Evolutionary conservation across 2,113 vertebrate genomes (phyloP).

Genomic region (Xiphophorus hellerii): DNA sequence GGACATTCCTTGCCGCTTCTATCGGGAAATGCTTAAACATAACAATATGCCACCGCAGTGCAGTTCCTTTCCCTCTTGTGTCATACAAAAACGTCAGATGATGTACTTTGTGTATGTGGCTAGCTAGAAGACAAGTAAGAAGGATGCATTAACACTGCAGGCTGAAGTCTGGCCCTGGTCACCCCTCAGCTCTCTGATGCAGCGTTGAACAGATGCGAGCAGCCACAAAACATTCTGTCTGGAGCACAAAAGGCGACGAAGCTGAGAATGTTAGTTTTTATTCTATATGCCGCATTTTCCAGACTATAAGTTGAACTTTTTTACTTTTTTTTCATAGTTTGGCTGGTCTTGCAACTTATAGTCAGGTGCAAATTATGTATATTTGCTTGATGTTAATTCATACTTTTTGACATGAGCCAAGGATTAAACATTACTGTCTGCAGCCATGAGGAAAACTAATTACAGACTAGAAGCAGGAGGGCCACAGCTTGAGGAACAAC

Average conservation of each 20-base stretch:
- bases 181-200: slow-evolving; percentile 17
- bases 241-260: slow-evolving; percentile 26
- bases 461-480: too few species aligned
- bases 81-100: slow-evolving; percentile 32
- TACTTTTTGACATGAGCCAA: too few species aligned
- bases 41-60: background rate
- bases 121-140: slow-evolving; percentile 34
- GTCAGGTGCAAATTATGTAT: too few species aligned
- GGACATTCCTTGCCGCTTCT: background rate
- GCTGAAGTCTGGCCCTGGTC: slow-evolving; percentile 26
- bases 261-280: slow-evolving; percentile 11
- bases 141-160: slow-evolving; percentile 34
- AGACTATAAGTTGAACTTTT: too few species aligned
- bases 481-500: too few species aligned
- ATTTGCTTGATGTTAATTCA: too few species aligned
- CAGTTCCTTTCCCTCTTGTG: slow-evolving; percentile 1
- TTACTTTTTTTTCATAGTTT: too few species aligned
- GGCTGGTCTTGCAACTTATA: too few species aligned
- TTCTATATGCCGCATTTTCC: too few species aligned
- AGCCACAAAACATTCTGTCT: slow-evolving; percentile 42
- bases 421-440: too few species aligned
- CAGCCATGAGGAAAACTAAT: too few species aligned
- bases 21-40: background rate
- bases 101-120: slow-evolving; percentile 32
- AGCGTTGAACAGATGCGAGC: slow-evolving; percentile 26